phyloP scores from a whole-genome alignment of 1,140 invertebrate species.

The Orchesella cincta region DNA sequence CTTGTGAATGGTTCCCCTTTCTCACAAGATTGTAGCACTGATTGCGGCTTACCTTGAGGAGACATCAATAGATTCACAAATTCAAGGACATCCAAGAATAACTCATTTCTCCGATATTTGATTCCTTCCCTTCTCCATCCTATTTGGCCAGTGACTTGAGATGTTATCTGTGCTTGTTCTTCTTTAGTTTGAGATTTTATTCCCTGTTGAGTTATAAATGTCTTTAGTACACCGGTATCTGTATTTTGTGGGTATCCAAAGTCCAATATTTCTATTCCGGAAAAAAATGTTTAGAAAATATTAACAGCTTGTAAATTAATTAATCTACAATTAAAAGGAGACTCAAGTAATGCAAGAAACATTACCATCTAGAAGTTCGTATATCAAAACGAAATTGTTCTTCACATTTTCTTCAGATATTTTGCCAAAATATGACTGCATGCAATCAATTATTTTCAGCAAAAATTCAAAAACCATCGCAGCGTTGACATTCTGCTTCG shows the following conservation, averaged over 20 bases:
- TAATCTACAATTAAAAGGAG: background rate
- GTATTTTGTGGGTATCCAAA: slow-evolving; percentile 99
- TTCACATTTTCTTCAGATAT: slow-evolving; percentile 99
- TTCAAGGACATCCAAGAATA: slow-evolving; percentile 98
- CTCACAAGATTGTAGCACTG: too few species aligned
- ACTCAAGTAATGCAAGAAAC: slow-evolving; percentile 37
- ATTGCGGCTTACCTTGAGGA: slow-evolving; percentile 93
- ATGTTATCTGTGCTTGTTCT: slow-evolving; percentile 99
- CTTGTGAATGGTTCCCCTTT: too few species aligned
- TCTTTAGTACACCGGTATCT: slow-evolving; percentile 97
- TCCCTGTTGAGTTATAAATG: slow-evolving; percentile 99
- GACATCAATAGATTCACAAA: slow-evolving; percentile 99
- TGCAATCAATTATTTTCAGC: slow-evolving; percentile 98
- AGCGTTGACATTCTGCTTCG: slow-evolving; percentile 99
- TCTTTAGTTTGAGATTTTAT: slow-evolving; percentile 99
- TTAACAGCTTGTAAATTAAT: too few species aligned
- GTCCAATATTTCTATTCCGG: slow-evolving; percentile 94
- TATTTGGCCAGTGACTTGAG: slow-evolving; percentile 98
- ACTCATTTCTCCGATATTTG: slow-evolving; percentile 96
- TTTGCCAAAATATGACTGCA: slow-evolving; percentile 99
- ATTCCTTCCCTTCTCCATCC: slow-evolving; percentile 99
- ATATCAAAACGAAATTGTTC: slow-evolving; percentile 99
- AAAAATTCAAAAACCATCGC: slow-evolving; percentile 99
- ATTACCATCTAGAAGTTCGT: slow-evolving; percentile 95
- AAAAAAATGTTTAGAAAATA: too few species aligned